Evolutionary conservation across 1,140 invertebrate species (phyloP), one percentile per base, ranked within the genome.

Genomic region (Drosophila ercepeae): DNA sequence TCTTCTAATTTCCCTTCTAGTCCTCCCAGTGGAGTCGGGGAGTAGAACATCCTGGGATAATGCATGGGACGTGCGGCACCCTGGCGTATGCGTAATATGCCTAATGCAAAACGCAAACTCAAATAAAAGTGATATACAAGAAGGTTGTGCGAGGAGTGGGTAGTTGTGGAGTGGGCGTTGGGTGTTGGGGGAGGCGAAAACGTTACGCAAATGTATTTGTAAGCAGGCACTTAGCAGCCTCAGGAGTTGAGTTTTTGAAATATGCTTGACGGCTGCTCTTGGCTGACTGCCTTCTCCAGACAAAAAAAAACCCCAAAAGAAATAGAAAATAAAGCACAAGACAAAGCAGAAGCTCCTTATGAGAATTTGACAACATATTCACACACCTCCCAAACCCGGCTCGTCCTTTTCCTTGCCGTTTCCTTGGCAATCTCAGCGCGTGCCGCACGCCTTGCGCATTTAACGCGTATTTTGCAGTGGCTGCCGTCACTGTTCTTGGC

Each of bases 291-390:
- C 63, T 84, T 78, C 34, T 60, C 34, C 27, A 53, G 61, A 9
- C 44, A 57, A 51, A 58, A 68, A 44, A 11, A 11, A n/a, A n/a
- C n/a, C 19, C 39, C 27, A 46, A 13, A 45, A 53, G 16, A 18
- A 51, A 39, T 32, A 53, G 29, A 13, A 67, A 39, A 36, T 51
- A 27, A n/a, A 18, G 49, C 25, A 36, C 29, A 54, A 59, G 13
- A 75, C 57, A 79, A 23, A 75, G 44, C 48, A 39, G 73, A 84
- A 83, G 79, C 79, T 81, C 73, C 82, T 77, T 68, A 81, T 77
- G 73, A 88, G 81, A 88, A 82, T 88, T 88, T 86, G 81, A 86
- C 82, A 86, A 86, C 82, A 86, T 88, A 86, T 86, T 86, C 82
- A 64, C 82, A 86, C 72, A 64, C 60, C 51, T 11, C 55, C 32